These are phyloP conservation scores for Idaea straminata DNA, from an alignment of 2,888 invertebrate genomes.

Conservation along the genomic window DNA sequence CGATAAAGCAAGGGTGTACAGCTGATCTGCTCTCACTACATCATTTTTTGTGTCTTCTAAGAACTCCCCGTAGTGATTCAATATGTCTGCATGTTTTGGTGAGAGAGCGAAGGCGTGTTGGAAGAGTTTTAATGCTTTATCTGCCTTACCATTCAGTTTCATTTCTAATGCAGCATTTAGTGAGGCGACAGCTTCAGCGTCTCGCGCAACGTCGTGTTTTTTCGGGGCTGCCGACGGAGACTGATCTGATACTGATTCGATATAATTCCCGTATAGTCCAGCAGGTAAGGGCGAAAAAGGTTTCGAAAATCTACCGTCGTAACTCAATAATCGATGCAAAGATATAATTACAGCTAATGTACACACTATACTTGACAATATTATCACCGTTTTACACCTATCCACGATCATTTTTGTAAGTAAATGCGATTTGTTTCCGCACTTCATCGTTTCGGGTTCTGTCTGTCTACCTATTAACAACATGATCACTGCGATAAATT, in stretches of 20 bases:
- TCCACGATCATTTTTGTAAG: constrained; percentile 66
- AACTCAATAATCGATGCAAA: constrained; percentile 61
- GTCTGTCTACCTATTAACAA: constrained; percentile 64
- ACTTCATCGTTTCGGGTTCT: constrained; percentile 60
- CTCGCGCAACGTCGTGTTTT: constrained; percentile 48
- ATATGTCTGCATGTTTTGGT: constrained; percentile 94
- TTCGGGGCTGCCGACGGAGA: constrained; percentile 37
- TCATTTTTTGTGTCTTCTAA: constrained; percentile 92
- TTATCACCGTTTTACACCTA: constrained; percentile 66
- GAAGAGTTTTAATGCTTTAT: constrained; percentile 91
- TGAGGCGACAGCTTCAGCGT: constrained; percentile 90
- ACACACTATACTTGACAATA: constrained; percentile 69
- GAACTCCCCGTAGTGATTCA: constrained; percentile 96
- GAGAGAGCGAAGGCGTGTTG: constrained; percentile 95
- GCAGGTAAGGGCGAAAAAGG: constrained; percentile 70
- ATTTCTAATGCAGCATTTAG: constrained; percentile 92
- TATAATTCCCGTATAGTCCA: constrained; percentile 64
- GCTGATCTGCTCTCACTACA: constrained; percentile 92
- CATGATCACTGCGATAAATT: constrained; percentile 49
- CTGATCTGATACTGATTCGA: constrained; percentile 54
- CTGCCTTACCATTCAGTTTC: constrained; percentile 88
- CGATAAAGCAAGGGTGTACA: constrained; percentile 91
- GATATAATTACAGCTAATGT: constrained; percentile 67
- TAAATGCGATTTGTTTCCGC: constrained; percentile 45
- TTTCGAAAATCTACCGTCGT: constrained; percentile 59